These are phyloP conservation scores for Shargacucullia verbasci DNA, from an alignment of 2,888 invertebrate genomes.

Conservation along the genomic window DNA sequence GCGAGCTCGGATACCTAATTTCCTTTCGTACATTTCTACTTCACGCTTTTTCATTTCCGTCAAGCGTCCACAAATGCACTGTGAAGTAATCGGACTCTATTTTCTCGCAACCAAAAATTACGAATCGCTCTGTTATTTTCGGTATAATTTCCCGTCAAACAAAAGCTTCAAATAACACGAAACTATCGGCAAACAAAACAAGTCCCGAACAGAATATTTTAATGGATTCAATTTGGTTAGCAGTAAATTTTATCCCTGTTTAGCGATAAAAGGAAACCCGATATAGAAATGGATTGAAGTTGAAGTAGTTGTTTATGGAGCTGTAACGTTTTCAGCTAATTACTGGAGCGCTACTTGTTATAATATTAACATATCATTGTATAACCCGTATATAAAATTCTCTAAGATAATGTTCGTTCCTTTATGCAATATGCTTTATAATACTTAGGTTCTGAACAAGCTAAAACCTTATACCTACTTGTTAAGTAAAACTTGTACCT, in stretches of 20 bases:
- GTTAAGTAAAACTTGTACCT: too few relatives aligned
- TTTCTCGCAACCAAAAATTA: constrained; percentile 13
- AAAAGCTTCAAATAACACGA: constrained; percentile 18
- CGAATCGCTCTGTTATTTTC: constrained; percentile 10
- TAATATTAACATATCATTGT: too few relatives aligned
- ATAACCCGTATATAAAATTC: too few relatives aligned
- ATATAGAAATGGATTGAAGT: constrained; percentile 24
- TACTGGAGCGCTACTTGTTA: constrained; percentile 1
- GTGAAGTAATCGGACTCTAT: constrained; percentile 26
- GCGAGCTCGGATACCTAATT: constrained; percentile 22
- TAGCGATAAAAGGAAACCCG: constrained; percentile 11
- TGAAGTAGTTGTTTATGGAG: constrained; percentile 22
- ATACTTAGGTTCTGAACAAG: too few relatives aligned
- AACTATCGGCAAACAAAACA: constrained; percentile 22
- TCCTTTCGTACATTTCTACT: constrained; percentile 29
- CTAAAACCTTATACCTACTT: too few relatives aligned
- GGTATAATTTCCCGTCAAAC: neutral
- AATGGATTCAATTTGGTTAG: constrained; percentile 39
- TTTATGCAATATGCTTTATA: too few relatives aligned
- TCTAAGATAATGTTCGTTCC: too few relatives aligned
- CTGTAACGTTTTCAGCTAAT: constrained; percentile 26
- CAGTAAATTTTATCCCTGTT: constrained; percentile 27
- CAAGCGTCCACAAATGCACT: constrained; percentile 25
- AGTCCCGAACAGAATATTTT: constrained; percentile 31
- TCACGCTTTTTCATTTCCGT: constrained; percentile 41